phyloP scores from a whole-genome alignment of 2,797 vertebrate genomes.

The Discoglossus pictus region DNA sequence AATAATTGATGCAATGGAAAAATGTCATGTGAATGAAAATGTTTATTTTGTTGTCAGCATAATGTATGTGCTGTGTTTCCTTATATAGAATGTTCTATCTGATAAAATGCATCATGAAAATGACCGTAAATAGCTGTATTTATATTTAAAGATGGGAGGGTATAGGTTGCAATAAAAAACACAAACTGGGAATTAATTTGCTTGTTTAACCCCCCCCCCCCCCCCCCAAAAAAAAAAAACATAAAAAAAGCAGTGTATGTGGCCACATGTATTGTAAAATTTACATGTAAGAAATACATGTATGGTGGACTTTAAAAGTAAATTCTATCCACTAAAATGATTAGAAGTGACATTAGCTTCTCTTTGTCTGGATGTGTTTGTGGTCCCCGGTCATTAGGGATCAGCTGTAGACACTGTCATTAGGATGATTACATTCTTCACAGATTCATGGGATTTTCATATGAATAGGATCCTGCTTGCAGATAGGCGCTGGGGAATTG shows the following conservation, averaged over 20 bases:
- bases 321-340: slow-evolving; percentile 2
- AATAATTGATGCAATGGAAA: too few species aligned
- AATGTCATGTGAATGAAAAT: too few species aligned
- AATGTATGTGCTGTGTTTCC: too few species aligned
- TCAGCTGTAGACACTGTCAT: slow-evolving; percentile 36
- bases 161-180: too few species aligned
- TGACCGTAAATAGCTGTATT: too few species aligned
- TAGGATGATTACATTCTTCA: slow-evolving; percentile 40
- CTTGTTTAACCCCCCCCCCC: background rate
- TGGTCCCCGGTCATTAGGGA: slow-evolving; percentile 12
- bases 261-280: background rate
- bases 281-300: background rate
- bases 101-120: too few species aligned
- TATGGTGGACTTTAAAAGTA: background rate
- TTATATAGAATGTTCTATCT: too few species aligned
- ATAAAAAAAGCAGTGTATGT: background rate
- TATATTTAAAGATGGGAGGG: too few species aligned
- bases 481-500: slow-evolving; percentile 23
- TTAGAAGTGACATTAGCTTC: slow-evolving; percentile 18
- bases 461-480: slow-evolving; percentile 40
- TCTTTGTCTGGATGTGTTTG: slow-evolving; percentile 14
- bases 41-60: too few species aligned
- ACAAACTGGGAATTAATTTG: background rate
- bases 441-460: slow-evolving; percentile 40
- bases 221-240: background rate